Evolutionary conservation across 2,797 vertebrate genomes (phyloP).

Genomic region (Balearica regulorum): DNA sequence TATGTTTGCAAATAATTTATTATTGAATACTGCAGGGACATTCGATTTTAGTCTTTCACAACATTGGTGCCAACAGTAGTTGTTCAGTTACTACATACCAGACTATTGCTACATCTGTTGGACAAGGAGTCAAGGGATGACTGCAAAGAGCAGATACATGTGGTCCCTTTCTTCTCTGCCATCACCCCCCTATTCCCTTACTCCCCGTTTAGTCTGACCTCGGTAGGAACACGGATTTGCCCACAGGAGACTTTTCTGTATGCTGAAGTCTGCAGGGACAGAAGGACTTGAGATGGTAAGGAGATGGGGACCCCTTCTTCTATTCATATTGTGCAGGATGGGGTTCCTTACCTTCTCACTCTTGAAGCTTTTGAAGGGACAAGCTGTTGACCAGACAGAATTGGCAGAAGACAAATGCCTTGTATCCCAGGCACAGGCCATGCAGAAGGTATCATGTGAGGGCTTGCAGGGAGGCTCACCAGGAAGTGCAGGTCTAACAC

Average conservation of each 20-base stretch:
- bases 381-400: neutral
- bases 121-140: neutral
- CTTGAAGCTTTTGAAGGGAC: neutral
- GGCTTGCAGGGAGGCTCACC: fast-evolving
- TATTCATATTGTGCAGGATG: neutral
- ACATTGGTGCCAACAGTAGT: neutral
- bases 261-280: neutral
- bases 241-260: neutral
- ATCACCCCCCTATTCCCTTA: neutral
- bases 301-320: neutral
- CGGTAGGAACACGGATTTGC: neutral
- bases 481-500: neutral
- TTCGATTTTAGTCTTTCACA: neutral
- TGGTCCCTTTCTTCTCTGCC: neutral
- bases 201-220: neutral
- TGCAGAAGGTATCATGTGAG: neutral
- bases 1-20: neutral
- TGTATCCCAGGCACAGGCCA: neutral
- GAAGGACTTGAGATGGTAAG: neutral
- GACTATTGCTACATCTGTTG: neutral
- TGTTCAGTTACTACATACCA: neutral
- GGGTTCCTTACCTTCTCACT: neutral
- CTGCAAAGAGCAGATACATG: neutral
- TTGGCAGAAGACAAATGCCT: neutral
- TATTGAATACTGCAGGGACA: neutral